phyloP scores from a whole-genome alignment of 2,113 vertebrate species.

The Anhinga rufa region DNA sequence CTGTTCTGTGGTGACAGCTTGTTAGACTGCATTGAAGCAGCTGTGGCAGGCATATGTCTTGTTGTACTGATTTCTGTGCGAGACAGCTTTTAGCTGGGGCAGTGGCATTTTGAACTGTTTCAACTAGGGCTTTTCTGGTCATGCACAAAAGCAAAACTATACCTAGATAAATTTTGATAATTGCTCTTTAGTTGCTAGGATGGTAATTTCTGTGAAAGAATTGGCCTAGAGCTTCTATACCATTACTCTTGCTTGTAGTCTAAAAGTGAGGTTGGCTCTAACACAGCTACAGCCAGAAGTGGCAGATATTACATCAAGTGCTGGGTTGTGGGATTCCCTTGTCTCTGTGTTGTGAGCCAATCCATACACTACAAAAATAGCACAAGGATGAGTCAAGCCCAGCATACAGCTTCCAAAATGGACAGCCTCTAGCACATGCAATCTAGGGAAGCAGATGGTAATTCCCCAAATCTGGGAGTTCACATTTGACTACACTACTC shows the following conservation, averaged over 20 bases:
- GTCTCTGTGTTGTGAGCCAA: not conserved
- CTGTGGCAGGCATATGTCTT: not conserved
- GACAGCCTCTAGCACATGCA: not conserved
- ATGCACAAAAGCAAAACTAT: not conserved
- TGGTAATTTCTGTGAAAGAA: not conserved
- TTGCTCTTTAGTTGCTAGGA: not conserved
- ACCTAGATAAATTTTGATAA: not conserved
- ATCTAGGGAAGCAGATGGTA: not conserved
- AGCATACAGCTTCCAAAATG: not conserved
- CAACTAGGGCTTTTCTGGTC: not conserved
- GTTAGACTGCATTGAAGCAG: not conserved
- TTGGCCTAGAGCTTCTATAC: not conserved
- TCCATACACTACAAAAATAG: not conserved
- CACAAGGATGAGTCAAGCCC: not conserved
- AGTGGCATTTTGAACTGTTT: not conserved
- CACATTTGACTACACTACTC: not conserved
- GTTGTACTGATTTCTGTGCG: not conserved
- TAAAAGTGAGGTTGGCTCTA: not conserved
- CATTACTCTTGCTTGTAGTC: not conserved
- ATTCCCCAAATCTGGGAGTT: not conserved
- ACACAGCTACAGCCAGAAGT: not conserved
- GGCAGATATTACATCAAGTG: not conserved
- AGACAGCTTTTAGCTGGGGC: not conserved
- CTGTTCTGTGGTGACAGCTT: not conserved
- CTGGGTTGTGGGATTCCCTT: not conserved